phyloP scores from a whole-genome alignment of 2,888 invertebrate genomes.

The Bugulina stolonifera region DNA sequence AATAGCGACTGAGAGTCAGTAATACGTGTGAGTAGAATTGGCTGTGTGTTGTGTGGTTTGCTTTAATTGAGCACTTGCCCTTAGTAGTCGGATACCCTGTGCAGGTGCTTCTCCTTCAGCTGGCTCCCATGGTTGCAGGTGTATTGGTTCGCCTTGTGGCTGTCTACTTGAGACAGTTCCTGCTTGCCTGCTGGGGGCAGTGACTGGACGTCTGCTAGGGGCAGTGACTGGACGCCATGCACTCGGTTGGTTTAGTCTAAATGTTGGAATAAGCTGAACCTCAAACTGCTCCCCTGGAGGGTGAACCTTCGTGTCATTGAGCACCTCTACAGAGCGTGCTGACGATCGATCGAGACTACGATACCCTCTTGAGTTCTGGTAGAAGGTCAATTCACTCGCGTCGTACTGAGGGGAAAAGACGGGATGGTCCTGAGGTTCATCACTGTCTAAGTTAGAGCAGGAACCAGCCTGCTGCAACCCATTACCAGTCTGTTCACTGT shows the following conservation, averaged over 20 bases:
- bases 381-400: neutral
- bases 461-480: neutral
- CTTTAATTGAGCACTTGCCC: constrained; percentile 6
- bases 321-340: no score
- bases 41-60: no score
- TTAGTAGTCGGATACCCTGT: neutral
- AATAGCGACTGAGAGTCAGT: neutral
- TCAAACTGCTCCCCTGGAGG: no score
- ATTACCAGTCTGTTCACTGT: neutral
- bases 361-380: neutral
- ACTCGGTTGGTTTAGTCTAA: neutral
- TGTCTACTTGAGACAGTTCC: neutral
- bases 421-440: neutral
- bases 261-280: neutral
- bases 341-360: neutral
- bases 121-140: neutral
- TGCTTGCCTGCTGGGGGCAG: neutral
- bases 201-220: neutral
- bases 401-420: no score
- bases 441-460: neutral
- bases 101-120: neutral
- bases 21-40: constrained; percentile 17
- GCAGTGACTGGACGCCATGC: constrained; percentile 8
- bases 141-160: neutral
- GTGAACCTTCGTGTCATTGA: no score